These are phyloP conservation scores for Acromyrmex charruanus DNA, from an alignment of 1,140 invertebrate species.

Conservation along the genomic window DNA sequence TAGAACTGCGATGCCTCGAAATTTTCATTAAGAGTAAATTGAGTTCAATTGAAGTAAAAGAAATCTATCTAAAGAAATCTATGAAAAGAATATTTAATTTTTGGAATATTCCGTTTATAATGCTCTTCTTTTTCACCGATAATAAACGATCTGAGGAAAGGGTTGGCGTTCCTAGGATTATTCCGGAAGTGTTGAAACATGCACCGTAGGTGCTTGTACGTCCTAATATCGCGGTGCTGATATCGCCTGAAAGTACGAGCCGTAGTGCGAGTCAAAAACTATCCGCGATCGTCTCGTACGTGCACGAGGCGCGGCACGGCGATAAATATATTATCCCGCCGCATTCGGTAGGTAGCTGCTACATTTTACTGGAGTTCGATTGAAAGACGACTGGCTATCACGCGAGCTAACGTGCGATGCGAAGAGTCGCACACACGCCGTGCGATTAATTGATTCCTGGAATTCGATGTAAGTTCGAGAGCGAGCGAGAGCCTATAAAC, in stretches of 20 bases:
- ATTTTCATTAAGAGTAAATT: background rate
- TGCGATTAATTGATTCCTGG: conserved; percentile 74
- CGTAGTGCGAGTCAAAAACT: conserved; percentile 51
- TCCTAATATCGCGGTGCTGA: conserved; percentile 34
- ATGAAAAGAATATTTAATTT: background rate
- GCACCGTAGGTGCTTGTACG: background rate
- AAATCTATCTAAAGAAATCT: background rate
- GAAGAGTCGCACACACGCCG: conserved; percentile 57
- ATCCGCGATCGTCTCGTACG: conserved; percentile 47
- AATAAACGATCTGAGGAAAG: background rate
- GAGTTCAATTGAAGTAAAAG: background rate
- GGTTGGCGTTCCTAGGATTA: background rate
- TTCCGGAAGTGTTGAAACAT: background rate
- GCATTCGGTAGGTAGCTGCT: conserved; percentile 68
- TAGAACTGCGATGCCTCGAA: background rate
- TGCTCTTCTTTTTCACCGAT: background rate
- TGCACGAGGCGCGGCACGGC: conserved; percentile 8
- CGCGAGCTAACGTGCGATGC: conserved; percentile 76
- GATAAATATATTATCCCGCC: conserved; percentile 72
- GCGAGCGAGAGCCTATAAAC: conserved; percentile 48
- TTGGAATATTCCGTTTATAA: background rate
- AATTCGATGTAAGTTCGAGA: conserved; percentile 62
- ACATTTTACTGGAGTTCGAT: conserved; percentile 72
- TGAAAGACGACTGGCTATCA: conserved; percentile 77
- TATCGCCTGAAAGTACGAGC: conserved; percentile 43